These are phyloP conservation scores for Hemibagrus wyckioides DNA, from an alignment of 2,113 vertebrate species.

Conservation along the genomic window DNA sequence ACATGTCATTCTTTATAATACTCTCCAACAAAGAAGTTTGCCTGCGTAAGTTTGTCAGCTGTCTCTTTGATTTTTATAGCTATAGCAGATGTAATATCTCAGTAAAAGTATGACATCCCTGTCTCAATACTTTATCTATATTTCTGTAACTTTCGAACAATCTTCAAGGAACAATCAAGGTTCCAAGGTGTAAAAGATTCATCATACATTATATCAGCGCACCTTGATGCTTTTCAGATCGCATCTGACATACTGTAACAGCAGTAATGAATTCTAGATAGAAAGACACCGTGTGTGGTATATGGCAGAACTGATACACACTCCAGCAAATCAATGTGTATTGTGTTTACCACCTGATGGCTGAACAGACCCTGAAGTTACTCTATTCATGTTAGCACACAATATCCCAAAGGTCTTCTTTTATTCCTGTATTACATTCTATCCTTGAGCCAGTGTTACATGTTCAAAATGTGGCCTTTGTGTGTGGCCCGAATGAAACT, in stretches of 20 bases:
- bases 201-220: background rate
- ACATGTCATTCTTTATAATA: background rate
- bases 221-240: conserved; percentile 2
- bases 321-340: conserved; percentile 35
- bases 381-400: conserved; percentile 24
- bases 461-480: conserved; percentile 49
- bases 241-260: conserved; percentile 7
- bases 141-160: background rate
- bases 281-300: background rate
- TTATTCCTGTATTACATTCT: conserved; percentile 38
- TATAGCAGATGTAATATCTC: background rate
- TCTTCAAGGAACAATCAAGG: background rate
- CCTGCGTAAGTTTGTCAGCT: background rate
- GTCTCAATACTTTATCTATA: background rate
- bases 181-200: background rate
- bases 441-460: conserved; percentile 37
- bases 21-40: background rate
- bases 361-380: conserved; percentile 30
- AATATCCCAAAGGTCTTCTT: conserved; percentile 39
- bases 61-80: background rate
- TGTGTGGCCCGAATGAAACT: conserved; percentile 36
- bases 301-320: conserved; percentile 8
- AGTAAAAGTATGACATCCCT: background rate
- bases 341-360: conserved; percentile 31
- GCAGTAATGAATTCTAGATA: conserved; percentile 1